Evolutionary conservation across 2,113 vertebrate genomes (phyloP), one percentile per base, ranked within the genome.

Genomic region (Heterocephalus glaber): DNA sequence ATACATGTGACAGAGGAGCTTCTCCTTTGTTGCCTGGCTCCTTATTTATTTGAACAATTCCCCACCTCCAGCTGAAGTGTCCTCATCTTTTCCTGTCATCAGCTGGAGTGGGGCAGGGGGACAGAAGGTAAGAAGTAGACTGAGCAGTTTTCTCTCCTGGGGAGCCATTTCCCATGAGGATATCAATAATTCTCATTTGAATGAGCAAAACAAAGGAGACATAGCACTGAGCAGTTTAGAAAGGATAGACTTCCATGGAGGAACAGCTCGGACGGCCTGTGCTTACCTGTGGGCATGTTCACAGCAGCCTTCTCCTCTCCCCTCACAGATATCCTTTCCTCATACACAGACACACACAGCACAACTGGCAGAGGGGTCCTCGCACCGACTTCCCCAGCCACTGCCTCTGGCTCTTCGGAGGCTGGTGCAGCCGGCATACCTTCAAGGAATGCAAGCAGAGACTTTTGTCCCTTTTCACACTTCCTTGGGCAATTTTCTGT

Each of bases 401-500:
- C 13, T 47, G 92, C 93, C 89, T 49, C 87, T 76, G 2, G 7
- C 10, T 0, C 14, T 33, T 52, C 3, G 0, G 1, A 92, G 47
- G 4, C 2, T 35, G 5, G 38, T 4, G 85, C 49, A 24, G 82
- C 0, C 0, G 65, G 30, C 56, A 58, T 44, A 61, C n/a, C 90
- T 95, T 91, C 82, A 7, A 65, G 96, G 90, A 89, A 97, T 92
- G 84, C 87, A 95, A 79, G 74, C 85, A 92, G 96, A 81, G 96
- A 95, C 86, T 96, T 98, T 95, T 98, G 95, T 95, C 97, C 97
- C 96, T 98, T 98, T 97, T 98, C 97, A 98, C 98, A 97, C 96
- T 81, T 93, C 95, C 94, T 95, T 96, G 96, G 89, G 92, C 95
- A 95, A 96, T 96, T 96, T 92, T 95, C 92, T 93, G 92, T 80